Evolutionary conservation across 1,140 invertebrate species (phyloP).

Genomic region (Venturia canescens): DNA sequence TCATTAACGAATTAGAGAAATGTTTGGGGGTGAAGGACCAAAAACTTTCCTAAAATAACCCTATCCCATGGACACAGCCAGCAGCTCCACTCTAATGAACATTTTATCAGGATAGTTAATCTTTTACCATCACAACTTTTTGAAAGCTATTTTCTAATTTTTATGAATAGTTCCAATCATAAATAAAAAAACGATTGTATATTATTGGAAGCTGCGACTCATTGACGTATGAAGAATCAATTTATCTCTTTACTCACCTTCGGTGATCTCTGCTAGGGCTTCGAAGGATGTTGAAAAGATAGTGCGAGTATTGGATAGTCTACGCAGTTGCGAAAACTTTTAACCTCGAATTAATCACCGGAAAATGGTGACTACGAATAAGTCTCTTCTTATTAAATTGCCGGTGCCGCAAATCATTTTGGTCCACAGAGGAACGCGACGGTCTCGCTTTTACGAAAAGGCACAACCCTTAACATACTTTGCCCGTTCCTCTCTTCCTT

Average conservation of each 20-base stretch:
- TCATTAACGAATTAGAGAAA: constrained; percentile 44
- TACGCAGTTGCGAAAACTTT: constrained; percentile 73
- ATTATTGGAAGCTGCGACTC: not conserved
- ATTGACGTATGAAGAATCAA: not conserved
- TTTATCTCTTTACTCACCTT: constrained; percentile 14
- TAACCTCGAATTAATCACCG: constrained; percentile 75
- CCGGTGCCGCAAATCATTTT: constrained; percentile 56
- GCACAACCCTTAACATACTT: not conserved
- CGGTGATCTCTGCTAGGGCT: not conserved
- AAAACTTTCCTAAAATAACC: constrained; percentile 69
- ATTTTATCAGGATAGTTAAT: constrained; percentile 74
- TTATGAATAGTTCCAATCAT: constrained; percentile 23
- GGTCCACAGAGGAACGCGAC: not conserved
- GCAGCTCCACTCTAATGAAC: constrained; percentile 66
- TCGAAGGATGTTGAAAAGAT: not conserved
- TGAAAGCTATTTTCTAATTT: constrained; percentile 74
- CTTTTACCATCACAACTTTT: constrained; percentile 74
- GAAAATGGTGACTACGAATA: constrained; percentile 70
- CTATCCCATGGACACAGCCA: constrained; percentile 51
- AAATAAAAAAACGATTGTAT: no score
- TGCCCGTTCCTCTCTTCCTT: not conserved
- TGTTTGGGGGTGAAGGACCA: constrained; percentile 58
- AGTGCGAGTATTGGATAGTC: constrained; percentile 67
- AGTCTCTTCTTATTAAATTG: constrained; percentile 72
- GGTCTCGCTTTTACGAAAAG: constrained; percentile 12